Evolutionary conservation across 2,888 invertebrate species (phyloP).

Genomic region (Alentia gelatinosa): DNA sequence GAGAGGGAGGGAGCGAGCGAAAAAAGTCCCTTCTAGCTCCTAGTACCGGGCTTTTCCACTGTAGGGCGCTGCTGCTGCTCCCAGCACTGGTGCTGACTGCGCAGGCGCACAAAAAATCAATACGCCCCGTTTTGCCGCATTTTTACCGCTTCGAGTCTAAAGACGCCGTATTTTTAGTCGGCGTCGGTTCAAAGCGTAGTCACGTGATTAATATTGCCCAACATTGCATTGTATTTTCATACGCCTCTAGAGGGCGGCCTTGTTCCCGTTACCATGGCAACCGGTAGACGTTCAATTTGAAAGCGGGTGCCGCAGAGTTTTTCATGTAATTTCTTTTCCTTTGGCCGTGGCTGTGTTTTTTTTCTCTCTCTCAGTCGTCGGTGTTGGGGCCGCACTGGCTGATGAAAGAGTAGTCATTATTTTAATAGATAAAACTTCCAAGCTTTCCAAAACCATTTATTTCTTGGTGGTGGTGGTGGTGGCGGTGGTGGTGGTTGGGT

Average conservation of each 20-base stretch:
- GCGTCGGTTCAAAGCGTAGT: background rate
- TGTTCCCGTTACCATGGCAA: conserved; percentile 39
- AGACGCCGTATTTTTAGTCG: conserved; percentile 44
- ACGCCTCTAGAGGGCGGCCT: conserved; percentile 24
- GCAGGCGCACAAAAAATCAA: conserved; percentile 39
- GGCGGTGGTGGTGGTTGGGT: background rate
- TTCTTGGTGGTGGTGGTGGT: background rate
- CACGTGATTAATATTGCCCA: conserved; percentile 45
- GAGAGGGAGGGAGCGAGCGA: background rate
- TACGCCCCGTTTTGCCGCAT: conserved; percentile 40
- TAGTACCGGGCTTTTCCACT: background rate
- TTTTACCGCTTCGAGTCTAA: conserved; percentile 36
- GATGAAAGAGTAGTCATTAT: conserved; percentile 49
- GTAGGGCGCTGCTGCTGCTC: background rate
- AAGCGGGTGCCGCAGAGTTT: conserved; percentile 23
- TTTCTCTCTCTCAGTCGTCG: background rate
- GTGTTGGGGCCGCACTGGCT: background rate
- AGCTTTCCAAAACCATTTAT: conserved; percentile 43
- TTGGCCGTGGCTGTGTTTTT: background rate
- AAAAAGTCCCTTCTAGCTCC: background rate
- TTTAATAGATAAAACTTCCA: conserved; percentile 50
- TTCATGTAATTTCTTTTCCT: conserved; percentile 48
- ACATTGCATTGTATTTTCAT: conserved; percentile 38
- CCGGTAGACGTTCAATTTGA: conserved; percentile 48
- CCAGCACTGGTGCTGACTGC: conserved; percentile 5